Evolutionary conservation across 92 coral and sea anemone genomes (phyloP).

Genomic region (Virgularia gustaviana): DNA sequence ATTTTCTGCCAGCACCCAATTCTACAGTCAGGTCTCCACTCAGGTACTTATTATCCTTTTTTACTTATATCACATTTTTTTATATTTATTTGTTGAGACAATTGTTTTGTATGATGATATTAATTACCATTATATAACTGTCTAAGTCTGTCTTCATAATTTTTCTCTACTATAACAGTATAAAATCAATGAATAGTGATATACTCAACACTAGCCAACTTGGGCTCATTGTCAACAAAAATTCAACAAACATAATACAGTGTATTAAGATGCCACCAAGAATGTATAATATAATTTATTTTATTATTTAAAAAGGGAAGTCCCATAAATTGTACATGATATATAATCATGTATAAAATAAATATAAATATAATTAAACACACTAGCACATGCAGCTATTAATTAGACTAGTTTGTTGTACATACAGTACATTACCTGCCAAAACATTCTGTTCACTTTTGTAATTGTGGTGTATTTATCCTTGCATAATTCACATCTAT

Average conservation of each 20-base stretch:
- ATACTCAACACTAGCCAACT: no score
- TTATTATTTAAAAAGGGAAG: neutral
- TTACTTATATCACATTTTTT: no score
- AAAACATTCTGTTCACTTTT: slow-evolving; percentile 67
- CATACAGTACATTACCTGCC: slow-evolving; percentile 76
- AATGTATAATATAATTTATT: neutral
- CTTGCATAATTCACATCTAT: slow-evolving; percentile 82
- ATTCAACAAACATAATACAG: neutral
- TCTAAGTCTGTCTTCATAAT: no score
- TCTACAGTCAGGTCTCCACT: no score
- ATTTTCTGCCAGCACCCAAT: no score
- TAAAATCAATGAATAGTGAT: no score
- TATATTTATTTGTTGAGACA: no score
- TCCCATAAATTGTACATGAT: neutral
- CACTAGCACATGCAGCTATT: neutral
- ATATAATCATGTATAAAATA: no score
- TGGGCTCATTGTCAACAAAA: neutral
- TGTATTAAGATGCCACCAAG: neutral
- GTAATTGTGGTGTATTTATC: slow-evolving; percentile 81
- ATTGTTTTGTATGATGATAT: no score
- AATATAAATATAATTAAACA: neutral
- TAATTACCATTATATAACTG: no score
- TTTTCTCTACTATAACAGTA: no score
- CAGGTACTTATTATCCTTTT: no score
- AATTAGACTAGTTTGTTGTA: neutral